These are phyloP conservation scores for Oenanthe melanoleuca DNA, from an alignment of 2,113 vertebrate species.

Conservation along the genomic window DNA sequence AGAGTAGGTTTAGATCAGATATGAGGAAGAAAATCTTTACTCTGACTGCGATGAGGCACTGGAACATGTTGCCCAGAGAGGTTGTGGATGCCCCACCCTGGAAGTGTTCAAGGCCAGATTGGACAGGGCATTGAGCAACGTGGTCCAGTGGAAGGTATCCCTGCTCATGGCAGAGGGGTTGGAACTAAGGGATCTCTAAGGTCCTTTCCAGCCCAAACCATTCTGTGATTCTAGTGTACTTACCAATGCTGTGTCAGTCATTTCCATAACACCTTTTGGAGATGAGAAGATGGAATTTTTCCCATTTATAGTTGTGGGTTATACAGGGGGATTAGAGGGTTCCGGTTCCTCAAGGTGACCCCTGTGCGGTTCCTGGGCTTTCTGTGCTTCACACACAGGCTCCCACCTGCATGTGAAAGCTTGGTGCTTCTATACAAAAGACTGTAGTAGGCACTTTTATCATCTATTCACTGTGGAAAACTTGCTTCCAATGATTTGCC, in stretches of 20 bases:
- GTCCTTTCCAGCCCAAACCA: not conserved
- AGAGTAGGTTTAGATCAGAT: not conserved
- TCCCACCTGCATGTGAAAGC: not conserved
- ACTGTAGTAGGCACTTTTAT: not conserved
- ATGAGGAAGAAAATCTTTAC: not conserved
- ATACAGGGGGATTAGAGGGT: not conserved
- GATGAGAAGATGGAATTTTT: not conserved
- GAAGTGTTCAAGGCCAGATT: not conserved
- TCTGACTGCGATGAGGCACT: not conserved
- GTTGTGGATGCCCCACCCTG: not conserved
- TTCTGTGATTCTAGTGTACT: not conserved
- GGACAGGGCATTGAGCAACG: not conserved
- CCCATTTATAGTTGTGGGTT: not conserved
- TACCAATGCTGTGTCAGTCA: not conserved
- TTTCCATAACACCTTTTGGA: not conserved
- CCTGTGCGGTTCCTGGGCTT: not conserved
- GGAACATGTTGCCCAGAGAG: not conserved
- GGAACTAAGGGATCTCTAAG: not conserved
- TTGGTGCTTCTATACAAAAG: not conserved
- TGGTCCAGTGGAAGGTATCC: not conserved
- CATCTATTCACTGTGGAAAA: not conserved
- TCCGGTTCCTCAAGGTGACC: not conserved
- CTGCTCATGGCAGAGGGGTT: not conserved
- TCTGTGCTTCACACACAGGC: not conserved
- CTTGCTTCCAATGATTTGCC: not conserved